Evolutionary conservation across 2,113 vertebrate species (phyloP), one percentile per base, ranked within the genome.

Genomic region (Carettochelys insculpta): DNA sequence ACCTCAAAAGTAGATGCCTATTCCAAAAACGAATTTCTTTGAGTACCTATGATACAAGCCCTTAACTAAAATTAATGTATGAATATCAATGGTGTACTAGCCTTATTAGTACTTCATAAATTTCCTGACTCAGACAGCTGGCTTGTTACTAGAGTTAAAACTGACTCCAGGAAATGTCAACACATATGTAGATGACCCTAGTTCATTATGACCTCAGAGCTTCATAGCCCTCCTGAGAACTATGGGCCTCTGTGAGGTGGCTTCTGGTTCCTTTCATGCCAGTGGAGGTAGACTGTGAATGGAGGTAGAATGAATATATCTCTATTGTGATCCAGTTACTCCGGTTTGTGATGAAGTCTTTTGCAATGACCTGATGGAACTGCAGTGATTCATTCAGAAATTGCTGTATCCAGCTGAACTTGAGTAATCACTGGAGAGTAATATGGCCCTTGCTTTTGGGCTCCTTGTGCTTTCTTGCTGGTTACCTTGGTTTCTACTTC

Each of bases 151-250:
- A 47, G 86, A 88, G 12, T 4, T 85, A 83, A 89, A 89, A 94
- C 71, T 85, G 1, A 38, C 48, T 65, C 81, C 31, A 9, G 27
- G 31, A 89, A 90, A 83, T 45, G 77, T 53, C 17, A 81, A 38
- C 14, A 77, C 5, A 85, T 65, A 85, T 77, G 34, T 5, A 87
- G 88, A 92, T 79, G 2, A 4, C 1, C 85, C 19, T 68, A 68
- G 19, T 38, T 68, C 17, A 38, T 68, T 68, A n/a, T n/a, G n/a
- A n/a, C 16, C 34, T 9, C 61, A 38, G 34, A 68, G 34, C 12
- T 4, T 51, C 13, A 25, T 6, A 5, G 3, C 5, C 2, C 0
- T 0, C 0, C 1, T 0, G 20, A 27, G 4, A 52, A n/a, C n/a
- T 1, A 58, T 12, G 5, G 2, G 1, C 80, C 88, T 83, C 50